Evolutionary conservation across 2,888 invertebrate species (phyloP).

Genomic region (Erynnis tages): DNA sequence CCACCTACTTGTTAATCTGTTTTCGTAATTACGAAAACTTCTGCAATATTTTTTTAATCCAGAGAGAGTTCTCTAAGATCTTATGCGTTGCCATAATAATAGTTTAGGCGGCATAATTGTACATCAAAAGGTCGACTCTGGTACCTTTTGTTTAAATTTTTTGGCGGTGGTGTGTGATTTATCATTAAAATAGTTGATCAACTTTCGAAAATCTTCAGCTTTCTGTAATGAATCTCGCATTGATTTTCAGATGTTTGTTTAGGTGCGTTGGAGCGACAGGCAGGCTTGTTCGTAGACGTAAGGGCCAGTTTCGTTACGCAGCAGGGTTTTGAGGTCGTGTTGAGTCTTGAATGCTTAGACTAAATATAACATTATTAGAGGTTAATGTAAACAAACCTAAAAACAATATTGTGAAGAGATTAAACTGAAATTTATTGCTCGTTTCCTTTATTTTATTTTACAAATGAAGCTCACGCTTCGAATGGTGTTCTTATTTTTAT

Average conservation of each 20-base stretch:
- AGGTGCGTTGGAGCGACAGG: constrained; percentile 37
- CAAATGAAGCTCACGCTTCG: constrained; percentile 1
- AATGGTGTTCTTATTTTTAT: constrained; percentile 6
- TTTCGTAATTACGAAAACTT: background rate
- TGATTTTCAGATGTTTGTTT: constrained; percentile 40
- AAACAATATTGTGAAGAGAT: constrained; percentile 15
- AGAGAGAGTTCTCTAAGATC: background rate
- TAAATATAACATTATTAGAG: constrained; percentile 7
- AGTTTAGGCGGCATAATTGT: background rate
- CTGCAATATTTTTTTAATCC: background rate
- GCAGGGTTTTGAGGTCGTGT: constrained; percentile 21
- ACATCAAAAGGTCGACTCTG: background rate
- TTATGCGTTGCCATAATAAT: background rate
- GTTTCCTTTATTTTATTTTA: constrained; percentile 24
- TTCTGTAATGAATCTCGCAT: constrained; percentile 34
- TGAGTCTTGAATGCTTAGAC: constrained; percentile 16
- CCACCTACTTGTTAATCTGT: too few species aligned
- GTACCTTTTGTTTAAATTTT: background rate
- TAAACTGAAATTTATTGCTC: constrained; percentile 17
- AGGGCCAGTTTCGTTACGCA: constrained; percentile 19
- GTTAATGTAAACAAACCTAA: constrained; percentile 4
- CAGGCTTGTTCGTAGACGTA: constrained; percentile 37
- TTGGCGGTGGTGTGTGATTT: too few species aligned
- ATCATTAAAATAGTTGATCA: background rate
- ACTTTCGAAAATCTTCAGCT: constrained; percentile 11